Percentiles rank a stretch among this genome's conserved stretches.
Evolutionary conservation across 2,888 invertebrate species (phyloP).

Genomic region (Busseola fusca): DNA sequence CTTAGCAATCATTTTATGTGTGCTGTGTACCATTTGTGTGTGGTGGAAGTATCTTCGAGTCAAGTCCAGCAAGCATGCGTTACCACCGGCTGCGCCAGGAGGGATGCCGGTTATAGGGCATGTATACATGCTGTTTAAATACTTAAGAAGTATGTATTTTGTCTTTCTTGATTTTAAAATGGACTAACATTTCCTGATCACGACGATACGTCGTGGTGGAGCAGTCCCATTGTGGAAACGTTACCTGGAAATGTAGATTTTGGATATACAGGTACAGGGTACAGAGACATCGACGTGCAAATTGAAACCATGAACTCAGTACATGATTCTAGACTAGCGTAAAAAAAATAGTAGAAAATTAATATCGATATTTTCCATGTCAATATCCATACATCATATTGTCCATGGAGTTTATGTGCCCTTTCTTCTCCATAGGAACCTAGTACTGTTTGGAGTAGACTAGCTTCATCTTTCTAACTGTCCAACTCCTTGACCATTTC

Average conservation of each 20-base stretch:
- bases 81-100: background rate
- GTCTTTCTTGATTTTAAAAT: background rate
- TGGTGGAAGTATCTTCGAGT: background rate
- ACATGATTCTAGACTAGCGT: no score
- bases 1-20: background rate
- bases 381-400: background rate
- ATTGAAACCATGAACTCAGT: no score
- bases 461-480: background rate
- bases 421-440: background rate
- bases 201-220: background rate
- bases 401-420: background rate
- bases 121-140: background rate
- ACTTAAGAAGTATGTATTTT: background rate
- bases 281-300: no score
- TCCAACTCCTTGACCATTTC: background rate
- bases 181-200: background rate
- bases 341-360: no score
- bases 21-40: background rate
- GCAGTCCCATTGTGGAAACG: no score
- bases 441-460: background rate
- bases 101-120: background rate
- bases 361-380: no score
- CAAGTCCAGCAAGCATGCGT: background rate
- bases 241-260: no score
- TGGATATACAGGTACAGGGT: no score